phyloP scores from a whole-genome alignment of 2,888 invertebrate genomes.

The Spodoptera exigua region DNA sequence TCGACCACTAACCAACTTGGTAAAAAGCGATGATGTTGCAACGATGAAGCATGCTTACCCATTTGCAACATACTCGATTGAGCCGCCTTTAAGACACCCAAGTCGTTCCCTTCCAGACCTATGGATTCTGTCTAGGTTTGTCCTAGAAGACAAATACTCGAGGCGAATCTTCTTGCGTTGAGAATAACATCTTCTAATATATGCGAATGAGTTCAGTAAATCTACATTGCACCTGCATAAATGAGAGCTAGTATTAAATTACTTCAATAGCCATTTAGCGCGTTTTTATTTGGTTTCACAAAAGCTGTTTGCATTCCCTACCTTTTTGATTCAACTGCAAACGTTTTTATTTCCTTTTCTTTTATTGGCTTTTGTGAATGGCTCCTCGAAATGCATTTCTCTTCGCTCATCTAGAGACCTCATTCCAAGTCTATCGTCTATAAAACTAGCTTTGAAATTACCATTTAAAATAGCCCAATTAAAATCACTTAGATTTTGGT shows the following conservation, averaged over 20 bases:
- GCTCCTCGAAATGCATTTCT: constrained; percentile 25
- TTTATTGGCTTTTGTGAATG: constrained; percentile 30
- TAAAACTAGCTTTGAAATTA: constrained; percentile 4
- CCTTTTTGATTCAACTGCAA: constrained; percentile 35
- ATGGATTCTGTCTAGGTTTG: too few relatives aligned
- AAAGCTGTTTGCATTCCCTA: constrained; percentile 33
- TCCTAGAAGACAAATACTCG: too few relatives aligned
- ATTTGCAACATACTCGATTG: too few relatives aligned
- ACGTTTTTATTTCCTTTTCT: constrained; percentile 46
- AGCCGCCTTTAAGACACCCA: too few relatives aligned
- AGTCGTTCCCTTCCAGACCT: too few relatives aligned
- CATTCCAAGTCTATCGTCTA: neutral
- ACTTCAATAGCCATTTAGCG: constrained; percentile 41
- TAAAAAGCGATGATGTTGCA: too few relatives aligned
- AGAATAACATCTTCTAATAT: too few relatives aligned
- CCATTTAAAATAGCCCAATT: neutral
- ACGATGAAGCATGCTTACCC: too few relatives aligned
- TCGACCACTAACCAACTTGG: too few relatives aligned
- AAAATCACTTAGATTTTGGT: neutral
- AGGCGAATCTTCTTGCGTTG: too few relatives aligned
- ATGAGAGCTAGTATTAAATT: constrained; percentile 36
- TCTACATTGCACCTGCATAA: too few relatives aligned
- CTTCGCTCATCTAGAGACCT: constrained; percentile 16
- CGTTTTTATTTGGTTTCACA: constrained; percentile 52
- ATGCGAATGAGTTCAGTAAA: too few relatives aligned